Evolutionary conservation across 1,140 invertebrate species (phyloP), one percentile per base, ranked within the genome.

Genomic region (Scaptomyza hsui): DNA sequence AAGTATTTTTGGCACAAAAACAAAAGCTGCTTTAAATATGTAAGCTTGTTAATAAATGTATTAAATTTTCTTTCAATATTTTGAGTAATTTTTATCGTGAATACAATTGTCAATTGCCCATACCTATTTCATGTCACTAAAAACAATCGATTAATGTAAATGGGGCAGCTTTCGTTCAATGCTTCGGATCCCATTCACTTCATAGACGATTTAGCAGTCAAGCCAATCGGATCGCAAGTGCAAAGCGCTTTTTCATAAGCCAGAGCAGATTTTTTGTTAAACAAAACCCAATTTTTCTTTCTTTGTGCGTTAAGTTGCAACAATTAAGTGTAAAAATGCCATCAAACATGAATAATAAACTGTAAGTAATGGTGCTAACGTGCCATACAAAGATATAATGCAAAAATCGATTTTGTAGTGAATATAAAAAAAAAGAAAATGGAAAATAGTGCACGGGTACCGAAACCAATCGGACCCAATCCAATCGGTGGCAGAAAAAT

Each of bases 261-360:
- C 48, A 71, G 61, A 44, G 26, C 41, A 68, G 12, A 60, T 18
- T 62, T 77, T 80, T 81, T 64, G 18, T 37, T 42, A 26, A 65
- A 52, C 44, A 62, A 86, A 80, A 49, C 26, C 26, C 13, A 62
- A 37, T 74, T 70, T 77, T 73, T 57, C 49, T 86, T 82, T 81
- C 64, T 75, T 73, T 80, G 86, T 90, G 79, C 74, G 67, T 78
- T 74, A 88, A 85, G 48, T 89, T 89, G 76, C 82, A 91, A 91
- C 71, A 75, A 90, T 78, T 90, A 78, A 80, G 71, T 75, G 72
- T 89, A 65, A 91, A 89, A 81, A 91, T 91, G 89, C 89, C 89
- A 89, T 89, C 89, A 78, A 89, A 76, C 51, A 91, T 91, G 89
- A 91, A 91, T 91, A 91, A 90, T 91, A 91, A 91, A 89, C 89